Base-by-base conservation (phyloP, 2,888 invertebrate genomes). In the Fissipunctia ypsillon region DNA sequence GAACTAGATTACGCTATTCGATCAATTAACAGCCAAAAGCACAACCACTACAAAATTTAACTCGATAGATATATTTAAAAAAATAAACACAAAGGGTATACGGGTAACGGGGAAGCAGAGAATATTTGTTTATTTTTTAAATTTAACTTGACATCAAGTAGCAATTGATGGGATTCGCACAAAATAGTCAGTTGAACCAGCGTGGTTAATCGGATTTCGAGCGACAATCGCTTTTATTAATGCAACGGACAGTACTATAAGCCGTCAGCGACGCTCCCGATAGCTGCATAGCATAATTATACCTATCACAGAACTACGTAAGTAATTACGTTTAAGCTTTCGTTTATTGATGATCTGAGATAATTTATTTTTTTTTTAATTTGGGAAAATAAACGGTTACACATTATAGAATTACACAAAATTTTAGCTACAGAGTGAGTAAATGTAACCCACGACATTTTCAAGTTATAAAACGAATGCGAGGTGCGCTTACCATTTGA, bases 131-230 rank as follows among this genome's bases (percentile, higher is more conserved):
- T 59, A 63, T 70, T 77, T 80, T 82, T 76, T 68, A 73, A 78
- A 81, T 83, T 60, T 72, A 73, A 66, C 76, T 63, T 80, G 71
- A 78, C 79, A 84, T 84, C 86, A 86, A 88, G 85, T 85, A 87
- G 81, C 84, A 81, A 85, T 88, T 86, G 87, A 88, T 84, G 83
- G 85, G 83, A 87, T 87, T 82, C 84, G 88, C 78, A 84, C 87
- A 86, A 88, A 88, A 90, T 88, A 87, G 86, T 86, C 86, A 85
- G 88, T 87, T 85, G 87, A 84, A 88, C 86, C 82, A 84, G 84
- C 85, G 82, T 85, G 85, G 88, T 85, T 90, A 89, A 92, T 91
- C 91, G 90, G 91, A 90, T 92, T 91, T 82, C 83, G 84, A 86
- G 76, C 79, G 85, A 85, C 86, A 84, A 90, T 88, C 86, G 88